phyloP scores from a whole-genome alignment of 2,113 vertebrate genomes.

The Pteronura brasiliensis region DNA sequence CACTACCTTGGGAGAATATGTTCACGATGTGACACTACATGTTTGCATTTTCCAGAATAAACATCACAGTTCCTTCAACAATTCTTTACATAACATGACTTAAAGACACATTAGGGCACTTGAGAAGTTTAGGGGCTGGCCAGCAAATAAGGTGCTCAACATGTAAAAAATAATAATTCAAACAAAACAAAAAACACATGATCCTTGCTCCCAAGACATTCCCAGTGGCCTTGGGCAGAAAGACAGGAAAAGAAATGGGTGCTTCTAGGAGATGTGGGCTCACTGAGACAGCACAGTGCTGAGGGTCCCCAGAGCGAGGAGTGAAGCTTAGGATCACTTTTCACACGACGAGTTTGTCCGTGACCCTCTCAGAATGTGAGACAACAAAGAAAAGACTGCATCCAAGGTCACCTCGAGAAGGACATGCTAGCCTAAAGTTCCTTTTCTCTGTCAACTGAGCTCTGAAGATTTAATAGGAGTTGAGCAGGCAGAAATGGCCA shows the following conservation, averaged over 20 bases:
- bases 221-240: not conserved
- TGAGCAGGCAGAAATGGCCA: not conserved
- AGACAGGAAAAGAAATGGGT: not conserved
- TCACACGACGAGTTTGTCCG: not conserved
- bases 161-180: not conserved
- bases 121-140: not conserved
- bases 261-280: not conserved
- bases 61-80: not conserved
- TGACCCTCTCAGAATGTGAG: not conserved
- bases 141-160: not conserved
- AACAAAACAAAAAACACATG: not conserved
- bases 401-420: not conserved
- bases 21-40: not conserved
- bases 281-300: fast-evolving
- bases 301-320: not conserved
- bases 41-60: not conserved
- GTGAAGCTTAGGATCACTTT: not conserved
- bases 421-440: not conserved
- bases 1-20: not conserved
- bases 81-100: not conserved
- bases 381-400: not conserved
- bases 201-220: not conserved
- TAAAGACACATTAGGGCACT: not conserved
- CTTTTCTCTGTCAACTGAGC: not conserved
- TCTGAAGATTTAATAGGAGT: not conserved